Evolutionary conservation across 2,797 vertebrate species (phyloP).

Genomic region (Pipistrellus pipistrellus): DNA sequence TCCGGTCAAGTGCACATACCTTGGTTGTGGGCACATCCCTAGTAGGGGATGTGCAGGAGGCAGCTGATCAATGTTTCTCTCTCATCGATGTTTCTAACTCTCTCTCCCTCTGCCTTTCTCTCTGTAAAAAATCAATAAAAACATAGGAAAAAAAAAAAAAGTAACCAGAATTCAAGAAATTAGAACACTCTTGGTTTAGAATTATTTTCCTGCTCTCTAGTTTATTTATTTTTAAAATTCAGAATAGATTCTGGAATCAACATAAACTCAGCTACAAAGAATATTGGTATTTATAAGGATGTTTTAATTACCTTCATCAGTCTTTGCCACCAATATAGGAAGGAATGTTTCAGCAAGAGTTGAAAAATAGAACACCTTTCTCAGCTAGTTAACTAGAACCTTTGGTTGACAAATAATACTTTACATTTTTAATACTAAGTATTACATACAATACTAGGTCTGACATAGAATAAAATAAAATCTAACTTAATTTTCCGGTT

Average conservation of each 20-base stretch:
- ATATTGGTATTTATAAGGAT: slow-evolving; percentile 1
- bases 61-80: too few relatives aligned
- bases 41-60: too few relatives aligned
- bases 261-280: slow-evolving; percentile 44
- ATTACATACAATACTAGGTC: neutral
- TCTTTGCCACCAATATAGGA: slow-evolving; percentile 39
- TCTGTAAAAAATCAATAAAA: too few relatives aligned
- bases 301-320: slow-evolving; percentile 11
- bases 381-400: neutral
- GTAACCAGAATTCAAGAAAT: slow-evolving; percentile 35
- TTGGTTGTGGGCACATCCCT: too few relatives aligned
- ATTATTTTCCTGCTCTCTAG: slow-evolving; percentile 33
- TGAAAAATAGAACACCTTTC: slow-evolving; percentile 1
- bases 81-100: too few relatives aligned
- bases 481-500: neutral
- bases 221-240: slow-evolving; percentile 58
- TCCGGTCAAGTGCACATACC: too few relatives aligned
- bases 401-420: slow-evolving; percentile 23
- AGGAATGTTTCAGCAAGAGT: slow-evolving; percentile 32
- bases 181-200: slow-evolving; percentile 51
- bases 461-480: neutral
- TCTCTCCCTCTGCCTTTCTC: too few relatives aligned
- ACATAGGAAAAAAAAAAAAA: too few relatives aligned
- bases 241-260: slow-evolving; percentile 46
- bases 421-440: neutral